phyloP scores from a whole-genome alignment of 2,797 vertebrate species.

The Hapalemur alaotrensis region DNA sequence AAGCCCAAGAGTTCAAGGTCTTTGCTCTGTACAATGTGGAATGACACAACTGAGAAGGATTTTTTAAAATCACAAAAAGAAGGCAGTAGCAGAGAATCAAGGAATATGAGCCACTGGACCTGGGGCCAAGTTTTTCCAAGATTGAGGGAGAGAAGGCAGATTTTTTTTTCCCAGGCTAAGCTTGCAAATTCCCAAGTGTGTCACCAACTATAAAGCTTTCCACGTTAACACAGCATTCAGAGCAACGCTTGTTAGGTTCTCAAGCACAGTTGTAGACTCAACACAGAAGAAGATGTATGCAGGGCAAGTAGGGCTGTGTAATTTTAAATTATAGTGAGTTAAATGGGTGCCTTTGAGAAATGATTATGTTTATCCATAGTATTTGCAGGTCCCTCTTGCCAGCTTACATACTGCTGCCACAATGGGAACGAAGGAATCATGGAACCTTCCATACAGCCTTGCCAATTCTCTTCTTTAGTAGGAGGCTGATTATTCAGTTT shows the following conservation, averaged over 20 bases:
- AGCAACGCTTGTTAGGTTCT: constrained; percentile 62
- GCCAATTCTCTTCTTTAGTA: constrained; percentile 74
- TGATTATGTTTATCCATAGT: constrained; percentile 79
- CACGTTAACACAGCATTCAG: constrained; percentile 68
- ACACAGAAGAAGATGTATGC: constrained; percentile 76
- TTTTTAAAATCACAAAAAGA: constrained; percentile 28
- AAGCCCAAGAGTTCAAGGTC: not conserved
- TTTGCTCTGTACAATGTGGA: not conserved
- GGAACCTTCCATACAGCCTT: constrained; percentile 76
- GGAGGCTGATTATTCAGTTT: constrained; percentile 80
- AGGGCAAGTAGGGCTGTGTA: constrained; percentile 78
- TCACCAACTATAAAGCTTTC: constrained; percentile 63
- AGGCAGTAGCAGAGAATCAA: not conserved
- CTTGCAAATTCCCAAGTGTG: constrained; percentile 69
- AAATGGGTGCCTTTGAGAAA: constrained; percentile 78
- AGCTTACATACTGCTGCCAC: constrained; percentile 72
- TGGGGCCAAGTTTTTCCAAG: constrained; percentile 62
- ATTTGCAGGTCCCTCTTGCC: constrained; percentile 68
- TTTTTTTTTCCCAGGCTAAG: constrained; percentile 16
- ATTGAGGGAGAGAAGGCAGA: constrained; percentile 54
- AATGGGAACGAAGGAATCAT: constrained; percentile 73
- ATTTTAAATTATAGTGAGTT: constrained; percentile 80
- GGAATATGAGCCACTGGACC: not conserved
- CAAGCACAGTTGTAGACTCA: constrained; percentile 70
- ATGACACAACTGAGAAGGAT: constrained; percentile 17